These are phyloP conservation scores for Popillia japonica DNA, from an alignment of 1,140 invertebrate genomes.

Conservation along the genomic window DNA sequence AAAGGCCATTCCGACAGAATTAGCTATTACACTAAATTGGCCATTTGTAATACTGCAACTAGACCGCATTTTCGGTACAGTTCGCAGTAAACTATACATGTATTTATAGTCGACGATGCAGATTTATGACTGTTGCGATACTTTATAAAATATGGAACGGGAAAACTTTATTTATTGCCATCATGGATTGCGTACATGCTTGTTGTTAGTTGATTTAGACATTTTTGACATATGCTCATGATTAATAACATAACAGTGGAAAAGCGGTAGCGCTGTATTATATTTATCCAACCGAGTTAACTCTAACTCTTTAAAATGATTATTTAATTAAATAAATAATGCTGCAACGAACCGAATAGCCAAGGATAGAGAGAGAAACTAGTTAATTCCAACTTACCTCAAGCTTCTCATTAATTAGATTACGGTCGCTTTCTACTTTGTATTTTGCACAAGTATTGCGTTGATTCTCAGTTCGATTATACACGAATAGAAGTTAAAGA, in stretches of 20 bases:
- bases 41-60: slow-evolving; percentile 10
- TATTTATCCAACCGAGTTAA: too few relatives aligned
- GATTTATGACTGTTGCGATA: slow-evolving; percentile 24
- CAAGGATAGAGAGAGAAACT: not conserved
- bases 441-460: not conserved
- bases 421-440: not conserved
- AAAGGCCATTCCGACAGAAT: slow-evolving; percentile 23
- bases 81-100: not conserved
- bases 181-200: slow-evolving; percentile 6
- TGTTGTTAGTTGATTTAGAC: not conserved
- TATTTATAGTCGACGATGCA: slow-evolving; percentile 25
- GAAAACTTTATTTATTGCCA: slow-evolving; percentile 25
- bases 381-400: slow-evolving; percentile 5
- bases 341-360: too few relatives aligned
- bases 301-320: too few relatives aligned
- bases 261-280: too few relatives aligned
- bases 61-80: slow-evolving; percentile 24
- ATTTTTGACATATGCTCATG: not conserved
- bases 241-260: not conserved
- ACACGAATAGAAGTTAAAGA: slow-evolving; percentile 7
- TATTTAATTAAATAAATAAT: too few relatives aligned
- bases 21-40: slow-evolving; percentile 30
- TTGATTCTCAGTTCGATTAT: not conserved
- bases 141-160: slow-evolving; percentile 30
- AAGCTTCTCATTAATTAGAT: slow-evolving; percentile 22